phyloP scores from a whole-genome alignment of 2,888 invertebrate genomes.

The Iselma pallidipennis region DNA sequence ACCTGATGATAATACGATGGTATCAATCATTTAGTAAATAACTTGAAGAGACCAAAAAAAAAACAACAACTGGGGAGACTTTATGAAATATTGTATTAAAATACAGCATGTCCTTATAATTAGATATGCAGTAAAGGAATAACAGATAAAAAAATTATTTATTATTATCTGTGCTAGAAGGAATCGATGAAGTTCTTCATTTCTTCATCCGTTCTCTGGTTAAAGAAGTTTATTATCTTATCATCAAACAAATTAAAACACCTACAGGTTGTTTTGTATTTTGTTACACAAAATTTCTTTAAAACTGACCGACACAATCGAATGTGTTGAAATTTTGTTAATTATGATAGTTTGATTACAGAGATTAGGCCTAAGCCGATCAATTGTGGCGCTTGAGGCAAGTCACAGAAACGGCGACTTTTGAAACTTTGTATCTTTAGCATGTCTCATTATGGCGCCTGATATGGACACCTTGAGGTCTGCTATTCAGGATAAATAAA shows the following conservation, averaged over 20 bases:
- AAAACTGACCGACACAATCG: not conserved
- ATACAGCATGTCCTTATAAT: not conserved
- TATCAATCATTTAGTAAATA: not conserved
- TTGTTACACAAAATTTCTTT: not conserved
- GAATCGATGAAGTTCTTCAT: no score
- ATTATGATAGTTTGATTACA: not conserved
- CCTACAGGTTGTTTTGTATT: not conserved
- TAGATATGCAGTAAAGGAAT: not conserved
- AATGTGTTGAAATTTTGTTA: slow-evolving; percentile 1
- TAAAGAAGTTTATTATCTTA: no score
- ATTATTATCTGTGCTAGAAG: no score
- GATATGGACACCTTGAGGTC: no score
- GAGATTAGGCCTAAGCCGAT: no score
- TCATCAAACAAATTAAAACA: not conserved
- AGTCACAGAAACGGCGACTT: no score
- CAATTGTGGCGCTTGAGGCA: no score
- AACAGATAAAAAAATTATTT: no score
- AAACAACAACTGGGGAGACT: not conserved
- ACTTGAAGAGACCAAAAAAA: not conserved
- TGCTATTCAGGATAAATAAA: no score
- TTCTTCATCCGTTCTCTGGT: no score
- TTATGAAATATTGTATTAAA: not conserved
- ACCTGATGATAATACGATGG: not conserved
- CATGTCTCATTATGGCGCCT: no score
- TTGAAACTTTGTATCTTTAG: no score